Base-by-base conservation (phyloP, 2,113 vertebrate genomes). In the Oreochromis spilurus region DNA sequence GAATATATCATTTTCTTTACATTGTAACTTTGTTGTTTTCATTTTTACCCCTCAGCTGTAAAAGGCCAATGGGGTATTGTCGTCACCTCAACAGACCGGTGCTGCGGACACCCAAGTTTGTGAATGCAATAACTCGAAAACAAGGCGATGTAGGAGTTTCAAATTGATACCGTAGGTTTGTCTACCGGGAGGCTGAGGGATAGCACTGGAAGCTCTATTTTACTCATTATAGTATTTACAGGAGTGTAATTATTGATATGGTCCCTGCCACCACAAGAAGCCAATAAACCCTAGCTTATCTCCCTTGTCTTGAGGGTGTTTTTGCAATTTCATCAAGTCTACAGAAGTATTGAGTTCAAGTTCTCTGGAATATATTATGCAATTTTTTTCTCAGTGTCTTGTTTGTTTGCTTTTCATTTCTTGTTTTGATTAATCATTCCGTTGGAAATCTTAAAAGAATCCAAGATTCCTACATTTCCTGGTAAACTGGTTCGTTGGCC, bases 81-180 rank as follows among this genome's bases (percentile, higher is more conserved):
- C 0, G 1, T 65, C 6, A 12, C 31, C 60, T 36, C 60, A 65
- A 36, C 2, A 65, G 19, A 38, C 34, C 6, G 60, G 34, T 0
- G 2, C 10, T 19, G 17, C 38, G 60, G 60, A 65, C 19, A 38
- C 19, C 34, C 34, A 21, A 65, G 34, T 38, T 38, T 65, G 34
- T 65, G 38, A 65, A 38, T 65, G 19, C 34, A 65, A 21, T 38
- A 38, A 65, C 34, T 38, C 38, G 10, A 65, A n/a, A 65, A 65
- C 19, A 65, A 65, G 31, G 6, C 2, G 2, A n/a, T 6, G 6
- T n/a, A 36, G 60, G 31, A n/a, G 31, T 65, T 65, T 65, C 60
- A 65, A 65, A 65, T 65, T 65, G 60, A 36, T 65, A 36, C 60
- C 31, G n/a, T n/a, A 36, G 60, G 60, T 65, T 65, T 65, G 60